Evolutionary conservation across 1,140 invertebrate genomes (phyloP).

Genomic region (Aplysia californica): DNA sequence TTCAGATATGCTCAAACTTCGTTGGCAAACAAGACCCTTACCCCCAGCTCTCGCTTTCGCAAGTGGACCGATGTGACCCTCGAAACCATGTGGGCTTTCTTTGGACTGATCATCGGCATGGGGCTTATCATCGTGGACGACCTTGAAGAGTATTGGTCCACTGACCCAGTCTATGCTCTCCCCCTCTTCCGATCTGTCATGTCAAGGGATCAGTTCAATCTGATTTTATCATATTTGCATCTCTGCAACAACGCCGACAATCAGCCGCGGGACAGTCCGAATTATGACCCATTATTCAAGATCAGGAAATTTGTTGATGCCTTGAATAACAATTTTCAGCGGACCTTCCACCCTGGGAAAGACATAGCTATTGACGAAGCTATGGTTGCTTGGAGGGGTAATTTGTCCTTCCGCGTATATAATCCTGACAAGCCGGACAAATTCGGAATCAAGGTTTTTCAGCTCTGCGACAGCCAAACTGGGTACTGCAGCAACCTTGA

Average conservation of each 20-base stretch:
- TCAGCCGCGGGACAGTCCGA: neutral
- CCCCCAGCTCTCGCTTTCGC: neutral
- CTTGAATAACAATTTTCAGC: neutral
- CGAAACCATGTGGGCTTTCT: neutral
- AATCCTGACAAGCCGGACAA: conserved; percentile 32
- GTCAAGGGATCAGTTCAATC: neutral
- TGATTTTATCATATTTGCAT: neutral
- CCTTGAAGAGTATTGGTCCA: neutral
- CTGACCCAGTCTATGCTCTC: neutral
- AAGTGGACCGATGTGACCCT: neutral
- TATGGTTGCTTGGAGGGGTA: conserved; percentile 27
- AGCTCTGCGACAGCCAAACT: conserved; percentile 14
- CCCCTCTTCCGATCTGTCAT: neutral
- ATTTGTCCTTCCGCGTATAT: conserved; percentile 30
- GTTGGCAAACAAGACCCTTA: neutral
- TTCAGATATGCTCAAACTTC: no score
- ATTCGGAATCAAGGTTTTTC: conserved; percentile 31
- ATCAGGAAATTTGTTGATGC: neutral
- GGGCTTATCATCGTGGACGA: neutral
- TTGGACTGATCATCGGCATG: neutral
- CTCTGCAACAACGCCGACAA: neutral
- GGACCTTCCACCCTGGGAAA: conserved; percentile 2
- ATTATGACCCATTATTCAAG: neutral
- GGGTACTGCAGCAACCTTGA: conserved; percentile 20
- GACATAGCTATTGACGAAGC: conserved; percentile 32